A percentile compares a stretch with the other conserved stretches of the same genome.
These are phyloP conservation scores for Platycheirus rosarum DNA, from an alignment of 2,888 invertebrate genomes.

Conservation along the genomic window DNA sequence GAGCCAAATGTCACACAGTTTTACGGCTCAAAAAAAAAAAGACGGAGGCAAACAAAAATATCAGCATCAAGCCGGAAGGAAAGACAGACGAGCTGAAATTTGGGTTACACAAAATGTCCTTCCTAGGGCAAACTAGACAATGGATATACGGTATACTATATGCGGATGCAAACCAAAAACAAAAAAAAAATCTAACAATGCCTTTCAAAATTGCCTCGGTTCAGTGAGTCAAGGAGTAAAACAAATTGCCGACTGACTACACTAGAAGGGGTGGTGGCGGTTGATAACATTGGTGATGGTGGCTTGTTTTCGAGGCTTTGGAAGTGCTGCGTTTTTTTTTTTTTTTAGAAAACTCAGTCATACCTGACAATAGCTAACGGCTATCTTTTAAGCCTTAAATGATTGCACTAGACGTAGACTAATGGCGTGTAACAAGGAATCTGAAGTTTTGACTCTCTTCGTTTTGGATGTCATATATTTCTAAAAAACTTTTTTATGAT, in stretches of 20 bases:
- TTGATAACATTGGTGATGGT: slow-evolving; percentile 18
- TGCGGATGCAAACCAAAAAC: slow-evolving; percentile 11
- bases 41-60: slow-evolving; percentile 13
- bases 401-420: slow-evolving; percentile 51
- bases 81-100: slow-evolving; percentile 41
- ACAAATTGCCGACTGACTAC: slow-evolving; percentile 36
- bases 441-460: slow-evolving; percentile 2
- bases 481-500: no score
- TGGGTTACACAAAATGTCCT: slow-evolving; percentile 43
- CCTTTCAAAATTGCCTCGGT: slow-evolving; percentile 38
- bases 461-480: not conserved
- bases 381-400: slow-evolving; percentile 43
- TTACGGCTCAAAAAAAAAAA: slow-evolving; percentile 3
- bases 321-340: slow-evolving; percentile 16
- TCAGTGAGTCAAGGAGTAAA: slow-evolving; percentile 39
- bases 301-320: slow-evolving; percentile 22
- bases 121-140: slow-evolving; percentile 40
- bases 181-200: slow-evolving; percentile 24
- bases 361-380: slow-evolving; percentile 52
- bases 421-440: slow-evolving; percentile 48
- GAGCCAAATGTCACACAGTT: slow-evolving; percentile 32
- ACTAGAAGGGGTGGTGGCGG: slow-evolving; percentile 14
- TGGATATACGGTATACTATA: slow-evolving; percentile 1
- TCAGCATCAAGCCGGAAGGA: slow-evolving; percentile 44
- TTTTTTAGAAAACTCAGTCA: slow-evolving; percentile 43